Evolutionary conservation across 2,113 vertebrate species (phyloP), one percentile per base, ranked within the genome.

Genomic region (Barnardius zonarius): DNA sequence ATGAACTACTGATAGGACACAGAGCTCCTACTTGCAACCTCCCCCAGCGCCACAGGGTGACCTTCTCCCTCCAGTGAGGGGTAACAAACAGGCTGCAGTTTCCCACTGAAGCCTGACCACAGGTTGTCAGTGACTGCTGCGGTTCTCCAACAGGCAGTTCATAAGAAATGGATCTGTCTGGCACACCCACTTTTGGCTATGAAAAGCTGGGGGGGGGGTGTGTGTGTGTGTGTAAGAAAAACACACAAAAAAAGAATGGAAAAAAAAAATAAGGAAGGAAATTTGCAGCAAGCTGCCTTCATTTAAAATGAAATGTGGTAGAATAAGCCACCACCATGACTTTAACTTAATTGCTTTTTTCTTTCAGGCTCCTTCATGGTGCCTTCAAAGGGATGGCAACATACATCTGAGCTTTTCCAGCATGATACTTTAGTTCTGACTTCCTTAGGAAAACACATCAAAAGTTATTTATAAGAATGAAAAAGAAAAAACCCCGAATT

Each of bases 391-490:
- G 74, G 37, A 90, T 96, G 37, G 51, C n/a, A 90, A 46, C 1
- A 2, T 16, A 67, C 37, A 74, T 41, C 68, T 86, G 57, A 66
- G 73, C 20, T 86, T 81, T 59, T 59, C 72, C 64, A 88, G 78
- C 73, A 67, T 13, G 27, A 18, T 8, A 55, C 46, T 83, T 80
- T 55, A 70, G 46, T 27, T 94, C 92, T 86, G 72, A 17, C 76
- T 93, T 89, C 87, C 83, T 86, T 81, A 74, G 22, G 73, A 92
- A 92, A 89, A 91, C 5, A 86, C 62, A 69, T 83, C 54, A 67
- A 39, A 95, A 90, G 68, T 90, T 92, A 81, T 54, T 90, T 51
- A 57, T n/a, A 88, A 91, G 70, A 81, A 81, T 0, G 4, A 86
- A 92, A 88, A 82, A 76, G 35, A 54, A 88, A 55, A 91, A 63